Base-by-base conservation (phyloP, 2,888 invertebrate species). In the Ephialtes manifestator region DNA sequence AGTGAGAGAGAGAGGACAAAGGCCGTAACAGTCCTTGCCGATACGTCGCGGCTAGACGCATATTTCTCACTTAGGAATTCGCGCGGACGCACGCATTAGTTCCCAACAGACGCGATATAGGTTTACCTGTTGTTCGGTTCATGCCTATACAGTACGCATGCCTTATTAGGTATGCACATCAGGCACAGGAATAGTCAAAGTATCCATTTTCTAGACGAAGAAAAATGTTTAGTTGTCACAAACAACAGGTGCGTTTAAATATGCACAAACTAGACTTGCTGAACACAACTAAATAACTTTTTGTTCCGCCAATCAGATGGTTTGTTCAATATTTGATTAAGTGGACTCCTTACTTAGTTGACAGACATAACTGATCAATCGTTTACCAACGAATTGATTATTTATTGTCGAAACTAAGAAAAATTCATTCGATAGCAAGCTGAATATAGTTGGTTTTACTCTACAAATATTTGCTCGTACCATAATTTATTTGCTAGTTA, bases 31-130 rank as follows among this genome's bases (percentile, higher is more conserved):
- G 78, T 83, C 82, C 84, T 85, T 85, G 67, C 74, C 77, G 80
- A 86, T 87, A 84, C 74, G 78, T 81, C 84, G 81, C 53, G 83
- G 76, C 86, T 86, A 87, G 87, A 88, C 87, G 88, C 87, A 88
- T 88, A 88, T 88, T 88, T 88, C 87, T 86, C 88, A 85, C 85
- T 87, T 87, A 86, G 87, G 87, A 83, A 87, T 85, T 86, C 86
- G 77, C 76, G 81, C 71, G 81, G 68, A 78, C 68, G 81, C 76
- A 70, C 84, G 55, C 67, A 84, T 84, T 84, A 84, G 77, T 43
- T 46, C 48, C 60, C 60, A 43, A 63, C 67, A 48, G 55, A 65
- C 20, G 60, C 76, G 78, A 81, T 81, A 81, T 63, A 48, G 53
- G 35, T 43, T 24, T 83, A 80, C 81, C 77, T 82, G 83, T 86